phyloP scores from a whole-genome alignment of 1,140 invertebrate genomes.

The Xylocopa sonorina region DNA sequence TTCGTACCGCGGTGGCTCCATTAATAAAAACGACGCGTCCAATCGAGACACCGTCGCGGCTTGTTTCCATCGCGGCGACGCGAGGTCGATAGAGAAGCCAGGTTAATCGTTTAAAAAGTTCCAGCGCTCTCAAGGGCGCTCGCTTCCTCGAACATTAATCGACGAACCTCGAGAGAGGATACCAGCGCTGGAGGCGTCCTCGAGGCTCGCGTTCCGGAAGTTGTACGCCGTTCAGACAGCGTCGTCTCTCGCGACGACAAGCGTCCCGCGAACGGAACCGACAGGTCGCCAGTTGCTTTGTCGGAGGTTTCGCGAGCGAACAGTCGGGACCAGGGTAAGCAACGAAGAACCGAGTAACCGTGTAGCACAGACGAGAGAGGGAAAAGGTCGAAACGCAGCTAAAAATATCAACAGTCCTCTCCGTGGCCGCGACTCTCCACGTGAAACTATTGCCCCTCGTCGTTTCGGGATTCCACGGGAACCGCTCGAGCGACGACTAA shows the following conservation, averaged over 20 bases:
- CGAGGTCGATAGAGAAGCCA: conserved; percentile 55
- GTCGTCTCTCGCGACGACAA: not conserved
- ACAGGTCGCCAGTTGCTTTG: conserved; percentile 34
- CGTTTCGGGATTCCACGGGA: conserved; percentile 31
- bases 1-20: not conserved
- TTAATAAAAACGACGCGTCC: conserved; percentile 39
- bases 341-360: not conserved
- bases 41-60: conserved; percentile 41
- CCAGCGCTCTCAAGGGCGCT: not conserved
- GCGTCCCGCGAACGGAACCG: not conserved
- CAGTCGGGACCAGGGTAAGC: too few species aligned
- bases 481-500: conserved; percentile 55
- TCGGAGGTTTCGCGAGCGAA: not conserved
- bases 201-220: not conserved
- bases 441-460: conserved; percentile 39
- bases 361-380: not conserved
- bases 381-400: conserved; percentile 39
- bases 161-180: conserved; percentile 32
- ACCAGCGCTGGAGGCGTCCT: not conserved
- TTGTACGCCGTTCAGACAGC: too few species aligned
- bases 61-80: conserved; percentile 51
- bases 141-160: conserved; percentile 42
- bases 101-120: conserved; percentile 63
- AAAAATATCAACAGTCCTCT: too few species aligned
- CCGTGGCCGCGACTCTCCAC: not conserved